Evolutionary conservation across 2,113 vertebrate species (phyloP), one percentile per base, ranked within the genome.

Genomic region (Gnathonemus echidnorhynchus): DNA sequence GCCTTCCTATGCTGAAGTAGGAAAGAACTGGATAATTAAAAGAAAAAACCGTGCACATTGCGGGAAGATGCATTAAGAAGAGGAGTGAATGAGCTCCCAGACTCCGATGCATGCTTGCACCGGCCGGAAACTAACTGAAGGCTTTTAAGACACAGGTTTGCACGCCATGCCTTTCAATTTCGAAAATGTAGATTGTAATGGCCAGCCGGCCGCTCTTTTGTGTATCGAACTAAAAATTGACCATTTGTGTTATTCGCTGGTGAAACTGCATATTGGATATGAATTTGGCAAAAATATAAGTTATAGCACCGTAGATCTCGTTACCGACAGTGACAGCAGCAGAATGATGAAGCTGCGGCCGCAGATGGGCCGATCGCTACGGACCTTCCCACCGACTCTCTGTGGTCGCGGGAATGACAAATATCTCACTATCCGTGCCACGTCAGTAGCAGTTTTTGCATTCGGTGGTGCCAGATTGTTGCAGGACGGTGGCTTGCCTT

Each of bases 141-240:
- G 84, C 48, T 31, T 48, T 27, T 86, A 21, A 80, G 10, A 56
- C 53, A 52, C 86, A 87, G 86, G 86, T 87, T 87, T 53, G 86
- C 48, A 2, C 11, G 13, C 35, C 0, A 39, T 21, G 39, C 13
- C 21, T 53, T 15, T 39, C 27, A 10, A 56, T 27, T 15, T 56
- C 5, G 46, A 31, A 52, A 50, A 46, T 86, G 84, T 50, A 10
- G 19, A 27, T 86, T 8, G 42, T 10, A 2, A 27, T 21, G 77
- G 77, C 74, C 35, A 7, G 17, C 15, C 35, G 74, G 35, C 31
- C 39, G 4, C 17, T 42, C 74, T 42, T 80, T 42, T 80, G 35
- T 42, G 74, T 6, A 42, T 6, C n/a, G 62, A 27, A 5, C 35
- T 39, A 77, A 77, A 70, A 17, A 3, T 8, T 66, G 6, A 35